A percentile compares a stretch with the other conserved stretches of the same genome.
phyloP scores from a whole-genome alignment of 1,140 invertebrate genomes.

The Heterodera schachtii region DNA sequence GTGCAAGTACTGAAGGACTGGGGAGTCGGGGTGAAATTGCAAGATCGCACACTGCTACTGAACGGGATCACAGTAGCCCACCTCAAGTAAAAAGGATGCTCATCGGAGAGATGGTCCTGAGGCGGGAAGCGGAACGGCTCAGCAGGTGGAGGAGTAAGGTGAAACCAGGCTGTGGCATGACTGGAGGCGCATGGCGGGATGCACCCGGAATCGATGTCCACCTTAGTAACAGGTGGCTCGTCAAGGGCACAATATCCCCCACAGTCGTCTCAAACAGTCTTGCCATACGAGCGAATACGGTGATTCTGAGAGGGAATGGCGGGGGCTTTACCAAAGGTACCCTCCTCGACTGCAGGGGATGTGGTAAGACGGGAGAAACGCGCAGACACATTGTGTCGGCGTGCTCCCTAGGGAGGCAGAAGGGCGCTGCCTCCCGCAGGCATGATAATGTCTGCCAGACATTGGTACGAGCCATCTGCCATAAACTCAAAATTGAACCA shows the following conservation, averaged over 20 bases:
- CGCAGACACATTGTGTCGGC: neutral
- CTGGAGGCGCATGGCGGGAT: neutral
- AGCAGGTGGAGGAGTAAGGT: neutral
- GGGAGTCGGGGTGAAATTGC: neutral
- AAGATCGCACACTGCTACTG: neutral
- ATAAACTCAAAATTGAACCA: neutral
- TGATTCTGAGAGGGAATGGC: neutral
- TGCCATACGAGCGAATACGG: neutral
- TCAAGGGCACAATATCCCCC: neutral
- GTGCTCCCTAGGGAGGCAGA: neutral
- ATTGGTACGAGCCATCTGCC: neutral
- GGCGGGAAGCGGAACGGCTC: neutral
- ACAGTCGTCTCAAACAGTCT: neutral
- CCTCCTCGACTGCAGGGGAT: neutral
- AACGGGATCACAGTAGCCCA: neutral
- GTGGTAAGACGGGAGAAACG: neutral
- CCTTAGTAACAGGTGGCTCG: neutral
- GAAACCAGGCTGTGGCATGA: neutral
- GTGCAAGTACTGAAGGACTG: neutral
- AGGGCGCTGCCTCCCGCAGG: neutral
- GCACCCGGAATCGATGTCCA: neutral
- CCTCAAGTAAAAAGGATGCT: neutral
- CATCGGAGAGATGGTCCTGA: neutral
- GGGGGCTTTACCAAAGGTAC: neutral
- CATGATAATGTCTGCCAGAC: neutral